Conservation (phyloP, 37 sponge, comb jelly and placozoan genomes). For the Theonella swinhoei region DNA sequence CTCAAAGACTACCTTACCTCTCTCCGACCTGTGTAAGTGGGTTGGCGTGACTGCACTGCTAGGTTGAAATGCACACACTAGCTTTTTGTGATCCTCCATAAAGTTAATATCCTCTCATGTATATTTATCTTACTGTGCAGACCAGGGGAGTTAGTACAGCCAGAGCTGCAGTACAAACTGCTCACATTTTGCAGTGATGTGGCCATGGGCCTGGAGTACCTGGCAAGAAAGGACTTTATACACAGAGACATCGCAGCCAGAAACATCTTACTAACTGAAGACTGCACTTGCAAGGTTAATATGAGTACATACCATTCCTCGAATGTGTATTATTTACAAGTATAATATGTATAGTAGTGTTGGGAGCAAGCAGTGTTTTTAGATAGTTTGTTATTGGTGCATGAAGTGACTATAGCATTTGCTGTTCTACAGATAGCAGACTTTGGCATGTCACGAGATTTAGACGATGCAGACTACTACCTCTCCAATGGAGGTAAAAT, state of each 20-base stretch:
- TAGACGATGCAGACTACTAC: conserved; percentile 23
- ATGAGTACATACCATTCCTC: too few species aligned
- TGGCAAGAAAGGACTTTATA: neutral
- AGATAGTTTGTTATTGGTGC: too few species aligned
- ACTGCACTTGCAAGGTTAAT: neutral
- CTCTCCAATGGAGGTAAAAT: conserved; percentile 10
- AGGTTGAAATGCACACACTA: too few species aligned
- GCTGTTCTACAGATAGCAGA: conserved; percentile 25
- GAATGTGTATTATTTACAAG: too few species aligned
- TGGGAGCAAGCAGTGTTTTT: too few species aligned
- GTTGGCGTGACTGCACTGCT: too few species aligned
- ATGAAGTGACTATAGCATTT: neutral
- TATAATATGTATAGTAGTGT: too few species aligned
- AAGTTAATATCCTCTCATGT: too few species aligned
- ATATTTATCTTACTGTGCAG: too few species aligned
- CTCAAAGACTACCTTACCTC: conserved; percentile 52
- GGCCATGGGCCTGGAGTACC: neutral
- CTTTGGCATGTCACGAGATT: conserved; percentile 37
- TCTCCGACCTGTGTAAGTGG: conserved; percentile 35
- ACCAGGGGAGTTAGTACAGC: neutral
- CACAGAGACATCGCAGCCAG: conserved; percentile 1
- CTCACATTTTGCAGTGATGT: neutral
- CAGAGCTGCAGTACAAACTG: neutral
- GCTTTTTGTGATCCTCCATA: too few species aligned
- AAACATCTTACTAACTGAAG: neutral